A percentile compares a stretch with the other conserved stretches of the same genome.
phyloP scores from a whole-genome alignment of 2,888 invertebrate species.

The Tenthredo distinguenda region DNA sequence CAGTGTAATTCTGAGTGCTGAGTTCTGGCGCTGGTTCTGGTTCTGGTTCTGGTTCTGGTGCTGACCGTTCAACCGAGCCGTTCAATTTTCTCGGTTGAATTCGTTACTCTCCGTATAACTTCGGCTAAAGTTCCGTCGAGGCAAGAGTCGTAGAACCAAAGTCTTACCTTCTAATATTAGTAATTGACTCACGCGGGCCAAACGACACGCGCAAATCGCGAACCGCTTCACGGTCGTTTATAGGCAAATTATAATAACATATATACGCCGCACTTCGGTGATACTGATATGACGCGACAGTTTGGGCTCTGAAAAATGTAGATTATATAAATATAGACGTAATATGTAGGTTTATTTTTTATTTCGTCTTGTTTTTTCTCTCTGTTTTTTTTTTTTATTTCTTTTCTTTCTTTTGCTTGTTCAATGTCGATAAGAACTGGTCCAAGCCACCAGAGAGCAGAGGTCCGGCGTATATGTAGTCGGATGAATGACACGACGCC shows the following conservation, averaged over 20 bases:
- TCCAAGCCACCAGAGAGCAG: constrained; percentile 14
- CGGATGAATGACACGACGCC: constrained; percentile 14
- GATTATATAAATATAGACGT: too few species aligned
- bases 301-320: background rate
- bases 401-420: too few species aligned
- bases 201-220: constrained; percentile 42
- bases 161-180: constrained; percentile 72
- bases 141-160: constrained; percentile 19
- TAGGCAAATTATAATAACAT: constrained; percentile 36
- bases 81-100: background rate
- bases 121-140: background rate
- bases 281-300: background rate
- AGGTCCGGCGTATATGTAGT: background rate
- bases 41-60: background rate
- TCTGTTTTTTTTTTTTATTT: background rate
- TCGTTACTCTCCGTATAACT: background rate
- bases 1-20: background rate
- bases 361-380: too few species aligned
- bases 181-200: constrained; percentile 67
- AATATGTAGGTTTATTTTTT: background rate
- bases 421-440: constrained; percentile 18
- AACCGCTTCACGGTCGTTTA: constrained; percentile 56
- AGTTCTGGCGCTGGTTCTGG: background rate
- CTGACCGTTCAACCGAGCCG: constrained; percentile 14
- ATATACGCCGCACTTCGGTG: background rate